Evolutionary conservation across 2,888 invertebrate genomes (phyloP), one percentile per base, ranked within the genome.

Genomic region (Lepidochitona cinerea): DNA sequence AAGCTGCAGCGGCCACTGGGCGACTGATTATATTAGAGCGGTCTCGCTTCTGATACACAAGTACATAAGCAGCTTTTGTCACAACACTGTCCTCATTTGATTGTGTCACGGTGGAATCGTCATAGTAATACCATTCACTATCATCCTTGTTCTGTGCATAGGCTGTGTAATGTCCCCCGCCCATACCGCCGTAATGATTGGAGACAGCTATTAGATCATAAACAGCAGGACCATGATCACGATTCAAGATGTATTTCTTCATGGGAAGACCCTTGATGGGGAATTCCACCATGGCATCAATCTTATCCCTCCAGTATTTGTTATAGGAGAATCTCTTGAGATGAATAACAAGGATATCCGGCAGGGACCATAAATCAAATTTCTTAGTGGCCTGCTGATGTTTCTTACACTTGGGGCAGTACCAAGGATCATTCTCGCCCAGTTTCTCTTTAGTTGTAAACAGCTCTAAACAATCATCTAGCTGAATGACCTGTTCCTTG

Each of bases 291-390:
- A 92, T 84, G 5, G 91, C 90, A 81, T 93, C 93, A 64, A 93
- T 90, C 85, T 93, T 93, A 83, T 93, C 93, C 33, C 93, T 88
- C 84, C 89, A 91, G 83, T 91, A 92, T 65, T 92, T 87, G 73
- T 91, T 92, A 88, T 93, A 93, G n/a, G 92, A 92, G 88, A 93
- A 93, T 23, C 93, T 87, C 86, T 93, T 93, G 76, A 93, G 87
- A 78, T 93, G 93, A 59, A 93, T 91, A 64, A 93, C 92, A 14
- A 93, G 89, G n/a, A 93, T 89, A 75, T 91, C 89, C 0, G 93
- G 93, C 72, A 93, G 85, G 29, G 90, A 90, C 93, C 93, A 93
- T 35, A 93, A 81, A 84, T 93, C 93, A 87, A 93, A 92, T 86
- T 93, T 93, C 86, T 93, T 93, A 29, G 92, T 92, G 9, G 93